Evolutionary conservation across 2,888 invertebrate species (phyloP).

Genomic region (Sarcophaga carnaria): DNA sequence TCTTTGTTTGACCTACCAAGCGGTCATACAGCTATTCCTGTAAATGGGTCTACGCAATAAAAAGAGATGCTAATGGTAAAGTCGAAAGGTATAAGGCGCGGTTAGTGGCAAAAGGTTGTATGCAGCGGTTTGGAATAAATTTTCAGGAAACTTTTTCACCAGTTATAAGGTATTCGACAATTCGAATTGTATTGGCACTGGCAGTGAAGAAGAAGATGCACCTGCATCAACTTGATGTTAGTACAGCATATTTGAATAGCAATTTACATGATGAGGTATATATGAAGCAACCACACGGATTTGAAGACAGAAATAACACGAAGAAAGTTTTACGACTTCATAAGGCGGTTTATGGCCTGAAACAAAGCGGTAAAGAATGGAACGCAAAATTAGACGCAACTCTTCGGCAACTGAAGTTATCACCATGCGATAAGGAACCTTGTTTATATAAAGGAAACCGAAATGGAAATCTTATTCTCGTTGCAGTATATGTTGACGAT

Average conservation of each 20-base stretch:
- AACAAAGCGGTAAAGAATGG: too few species aligned
- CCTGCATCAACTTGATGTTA: slow-evolving; percentile 64
- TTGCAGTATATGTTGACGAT: slow-evolving; percentile 53
- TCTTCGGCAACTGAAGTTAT: slow-evolving; percentile 60
- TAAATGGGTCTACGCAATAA: too few species aligned
- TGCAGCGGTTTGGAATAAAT: too few species aligned
- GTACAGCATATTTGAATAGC: neutral
- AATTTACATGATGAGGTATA: neutral
- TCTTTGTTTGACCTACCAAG: neutral
- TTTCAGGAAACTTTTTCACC: too few species aligned
- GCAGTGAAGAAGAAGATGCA: slow-evolving; percentile 58
- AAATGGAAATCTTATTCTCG: slow-evolving; percentile 1
- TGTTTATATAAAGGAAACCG: slow-evolving; percentile 41
- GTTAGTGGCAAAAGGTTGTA: too few species aligned
- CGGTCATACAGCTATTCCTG: neutral
- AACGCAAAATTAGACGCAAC: neutral
- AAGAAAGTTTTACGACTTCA: too few species aligned
- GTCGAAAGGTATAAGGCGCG: too few species aligned
- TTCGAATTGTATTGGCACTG: too few species aligned
- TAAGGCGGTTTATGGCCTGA: too few species aligned
- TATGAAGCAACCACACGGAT: neutral
- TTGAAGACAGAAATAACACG: too few species aligned
- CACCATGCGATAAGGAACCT: slow-evolving; percentile 57
- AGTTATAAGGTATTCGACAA: too few species aligned
- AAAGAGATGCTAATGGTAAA: too few species aligned